These are phyloP conservation scores for Antheraea assamensis DNA, from an alignment of 2,888 invertebrate species.

Conservation along the genomic window DNA sequence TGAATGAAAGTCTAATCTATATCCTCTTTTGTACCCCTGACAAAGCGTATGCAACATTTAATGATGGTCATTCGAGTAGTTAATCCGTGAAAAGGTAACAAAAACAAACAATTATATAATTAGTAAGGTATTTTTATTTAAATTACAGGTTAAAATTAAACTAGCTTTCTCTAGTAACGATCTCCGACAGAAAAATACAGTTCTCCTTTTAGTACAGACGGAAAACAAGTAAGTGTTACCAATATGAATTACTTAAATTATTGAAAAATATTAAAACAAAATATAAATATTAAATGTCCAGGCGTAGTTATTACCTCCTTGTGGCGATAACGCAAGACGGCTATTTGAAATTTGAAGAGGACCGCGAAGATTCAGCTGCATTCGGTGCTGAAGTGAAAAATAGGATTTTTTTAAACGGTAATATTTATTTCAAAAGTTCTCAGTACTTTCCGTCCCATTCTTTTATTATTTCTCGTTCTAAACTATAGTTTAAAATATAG, in stretches of 20 bases:
- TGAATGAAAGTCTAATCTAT: too few relatives aligned
- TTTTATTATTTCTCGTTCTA: too few relatives aligned
- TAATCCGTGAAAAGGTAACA: too few relatives aligned
- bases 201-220: conserved; percentile 90
- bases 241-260: neutral
- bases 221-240: conserved; percentile 86
- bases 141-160: conserved; percentile 88
- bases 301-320: conserved; percentile 91
- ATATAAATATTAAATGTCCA: conserved; percentile 42
- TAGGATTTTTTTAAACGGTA: conserved; percentile 91
- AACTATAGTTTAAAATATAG: too few relatives aligned
- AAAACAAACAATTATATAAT: neutral
- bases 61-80: too few relatives aligned
- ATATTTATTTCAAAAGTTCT: neutral
- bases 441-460: too few relatives aligned
- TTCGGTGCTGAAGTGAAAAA: conserved; percentile 89
- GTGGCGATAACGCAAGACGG: conserved; percentile 92
- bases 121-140: neutral
- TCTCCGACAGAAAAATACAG: conserved; percentile 89
- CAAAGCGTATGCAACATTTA: too few relatives aligned
- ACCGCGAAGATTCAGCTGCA: conserved; percentile 88
- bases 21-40: too few relatives aligned
- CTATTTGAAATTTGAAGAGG: conserved; percentile 92
- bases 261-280: neutral
- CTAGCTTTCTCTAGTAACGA: conserved; percentile 93